Evolutionary conservation across 1,140 invertebrate species (phyloP).

Genomic region (Papilio glaucus): DNA sequence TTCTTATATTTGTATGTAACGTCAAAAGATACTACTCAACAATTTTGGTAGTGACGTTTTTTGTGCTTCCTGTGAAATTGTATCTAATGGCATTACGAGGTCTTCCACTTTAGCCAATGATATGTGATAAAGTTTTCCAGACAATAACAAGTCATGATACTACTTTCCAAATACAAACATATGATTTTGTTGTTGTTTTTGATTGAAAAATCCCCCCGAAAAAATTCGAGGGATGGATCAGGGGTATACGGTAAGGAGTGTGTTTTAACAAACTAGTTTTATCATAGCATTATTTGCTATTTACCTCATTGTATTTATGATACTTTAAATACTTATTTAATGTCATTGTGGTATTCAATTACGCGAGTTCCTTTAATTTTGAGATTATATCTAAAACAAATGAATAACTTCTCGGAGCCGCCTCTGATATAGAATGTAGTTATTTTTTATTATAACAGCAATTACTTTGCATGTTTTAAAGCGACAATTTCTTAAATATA

Average conservation of each 20-base stretch:
- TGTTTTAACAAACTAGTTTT: background rate
- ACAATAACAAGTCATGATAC: background rate
- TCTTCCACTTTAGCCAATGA: no score
- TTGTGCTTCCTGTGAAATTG: no score
- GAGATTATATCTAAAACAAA: conserved; percentile 11
- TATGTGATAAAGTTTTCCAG: background rate
- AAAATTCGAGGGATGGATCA: background rate
- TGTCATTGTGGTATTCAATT: background rate
- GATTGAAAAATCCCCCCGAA: no score
- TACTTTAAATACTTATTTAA: conserved; percentile 22
- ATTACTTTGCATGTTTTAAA: no score
- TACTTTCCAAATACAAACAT: background rate
- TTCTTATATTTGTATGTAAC: no score
- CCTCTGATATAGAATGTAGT: no score
- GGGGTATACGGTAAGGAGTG: background rate
- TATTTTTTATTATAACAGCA: no score
- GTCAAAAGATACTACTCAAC: no score
- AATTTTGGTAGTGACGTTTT: no score
- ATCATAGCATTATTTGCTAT: conserved; percentile 28
- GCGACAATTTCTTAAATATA: no score
- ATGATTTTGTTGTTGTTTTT: background rate
- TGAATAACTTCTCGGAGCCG: no score
- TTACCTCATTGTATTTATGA: conserved; percentile 29
- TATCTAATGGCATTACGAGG: no score
- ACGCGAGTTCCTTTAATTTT: background rate